Percentiles rank a stretch among this genome's conserved stretches.
Conservation (phyloP, 2,888 invertebrate species). For the Lithophane semibrunnea region DNA sequence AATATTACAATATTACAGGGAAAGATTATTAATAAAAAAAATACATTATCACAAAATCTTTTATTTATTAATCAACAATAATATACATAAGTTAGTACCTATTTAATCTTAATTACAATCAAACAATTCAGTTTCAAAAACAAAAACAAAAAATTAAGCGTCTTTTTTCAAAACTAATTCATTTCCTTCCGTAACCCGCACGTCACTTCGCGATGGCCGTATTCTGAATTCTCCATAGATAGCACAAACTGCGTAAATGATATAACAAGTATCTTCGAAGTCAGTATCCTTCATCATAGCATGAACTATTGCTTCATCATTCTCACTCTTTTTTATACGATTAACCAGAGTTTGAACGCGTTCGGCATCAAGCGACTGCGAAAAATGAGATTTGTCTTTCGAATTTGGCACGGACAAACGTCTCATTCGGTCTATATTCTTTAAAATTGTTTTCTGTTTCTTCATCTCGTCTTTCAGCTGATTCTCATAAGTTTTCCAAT, state of each 20-base stretch:
- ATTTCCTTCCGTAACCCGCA: no score
- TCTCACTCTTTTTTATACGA: background rate
- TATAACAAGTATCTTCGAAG: background rate
- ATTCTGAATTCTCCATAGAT: slow-evolving; percentile 5
- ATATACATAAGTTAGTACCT: background rate
- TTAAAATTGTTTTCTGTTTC: slow-evolving; percentile 8
- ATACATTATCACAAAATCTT: background rate
- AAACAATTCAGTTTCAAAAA: background rate
- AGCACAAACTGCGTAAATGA: background rate
- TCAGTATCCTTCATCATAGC: background rate
- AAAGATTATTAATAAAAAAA: background rate
- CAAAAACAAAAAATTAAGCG: background rate
- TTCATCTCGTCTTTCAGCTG: background rate
- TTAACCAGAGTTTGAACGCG: slow-evolving; percentile 14
- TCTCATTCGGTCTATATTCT: background rate
- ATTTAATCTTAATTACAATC: background rate
- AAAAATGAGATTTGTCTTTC: background rate
- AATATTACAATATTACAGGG: no score
- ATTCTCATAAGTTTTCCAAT: background rate
- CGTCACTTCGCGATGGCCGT: background rate
- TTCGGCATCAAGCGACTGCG: slow-evolving; percentile 3
- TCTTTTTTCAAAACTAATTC: background rate
- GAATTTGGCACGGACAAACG: background rate
- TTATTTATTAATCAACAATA: background rate
- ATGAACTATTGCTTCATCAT: background rate